Conservation (phyloP, 2,888 invertebrate genomes). For the Abrostola tripartita region DNA sequence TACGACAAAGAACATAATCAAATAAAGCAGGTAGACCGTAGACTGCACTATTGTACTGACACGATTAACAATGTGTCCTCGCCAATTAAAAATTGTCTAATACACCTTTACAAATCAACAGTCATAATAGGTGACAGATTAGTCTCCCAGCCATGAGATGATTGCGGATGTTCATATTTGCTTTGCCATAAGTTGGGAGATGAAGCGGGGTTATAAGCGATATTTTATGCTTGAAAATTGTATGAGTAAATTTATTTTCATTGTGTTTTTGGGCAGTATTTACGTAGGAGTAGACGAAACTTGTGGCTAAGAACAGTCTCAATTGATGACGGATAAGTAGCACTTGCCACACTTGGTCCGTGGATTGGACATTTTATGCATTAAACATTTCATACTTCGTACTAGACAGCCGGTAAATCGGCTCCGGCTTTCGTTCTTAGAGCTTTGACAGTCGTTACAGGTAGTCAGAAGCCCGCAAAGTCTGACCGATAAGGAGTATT, state of each 20-base stretch:
- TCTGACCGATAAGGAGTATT: no score
- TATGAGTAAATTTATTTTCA: background rate
- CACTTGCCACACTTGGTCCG: no score
- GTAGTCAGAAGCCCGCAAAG: no score
- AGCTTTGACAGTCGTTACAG: no score
- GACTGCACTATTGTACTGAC: conserved; percentile 26
- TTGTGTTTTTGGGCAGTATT: no score
- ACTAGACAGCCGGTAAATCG: no score
- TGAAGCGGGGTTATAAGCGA: background rate
- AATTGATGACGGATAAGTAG: no score
- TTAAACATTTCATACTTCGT: no score
- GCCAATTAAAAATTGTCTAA: conserved; percentile 51
- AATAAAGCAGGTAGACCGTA: conserved; percentile 11
- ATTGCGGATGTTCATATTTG: conserved; percentile 43
- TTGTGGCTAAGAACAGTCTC: no score
- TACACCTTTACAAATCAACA: conserved; percentile 53
- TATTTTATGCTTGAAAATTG: background rate
- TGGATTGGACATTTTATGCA: no score
- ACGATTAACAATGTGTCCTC: conserved; percentile 15
- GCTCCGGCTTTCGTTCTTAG: no score
- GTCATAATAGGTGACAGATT: conserved; percentile 61
- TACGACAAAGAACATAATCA: conserved; percentile 21
- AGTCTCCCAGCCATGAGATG: conserved; percentile 19
- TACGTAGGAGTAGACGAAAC: no score
- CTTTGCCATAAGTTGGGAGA: background rate